Evolutionary conservation across 2,797 vertebrate species (phyloP), one percentile per base, ranked within the genome.

Genomic region (Hoplostethus mediterraneus): DNA sequence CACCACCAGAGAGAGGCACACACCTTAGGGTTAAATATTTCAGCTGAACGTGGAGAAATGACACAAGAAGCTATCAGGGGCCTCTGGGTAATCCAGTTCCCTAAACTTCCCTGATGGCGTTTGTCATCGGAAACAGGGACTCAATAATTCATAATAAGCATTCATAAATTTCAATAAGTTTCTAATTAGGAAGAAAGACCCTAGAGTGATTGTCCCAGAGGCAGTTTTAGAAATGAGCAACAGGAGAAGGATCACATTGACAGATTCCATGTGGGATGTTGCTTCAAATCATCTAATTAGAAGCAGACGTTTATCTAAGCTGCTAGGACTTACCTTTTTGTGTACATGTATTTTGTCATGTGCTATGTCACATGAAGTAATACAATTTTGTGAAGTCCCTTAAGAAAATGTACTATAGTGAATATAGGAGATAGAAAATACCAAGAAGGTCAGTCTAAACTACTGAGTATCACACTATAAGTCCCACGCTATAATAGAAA

Each of bases 261-360:
- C 79, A 61, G 70, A 84, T 73, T 76, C 85, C 79, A 83, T 13
- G 60, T 82, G 80, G 85, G 86, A 86, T 80, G 87, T 81, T 88
- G 79, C 67, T 54, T 82, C 74, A 90, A 90, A 89, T 88, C 86
- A 87, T 78, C 84, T 83, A 77, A 86, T 90, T 85, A 88, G 79
- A 77, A 71, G 73, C 66, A 69, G 52, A 82, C 84, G 63, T 83
- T 60, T 85, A 86, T 86, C 73, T 82, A 21, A 21, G 21, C 21
- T 1, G 21, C 21, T 21, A 21, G 21, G 21, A 21, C 21, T 51
- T 3, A 42, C 33, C 2, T 31, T 47, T 45, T 17, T 42, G 10
- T 12, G 40, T 42, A 42, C 11, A 10, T 12, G 13, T 13, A 12
- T 42, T 42, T 42, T 42, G 40, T 12, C 10, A 3, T 42, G 2